Conservation (phyloP, 2,888 invertebrate species). For the Lasioglossum zephyrum region DNA sequence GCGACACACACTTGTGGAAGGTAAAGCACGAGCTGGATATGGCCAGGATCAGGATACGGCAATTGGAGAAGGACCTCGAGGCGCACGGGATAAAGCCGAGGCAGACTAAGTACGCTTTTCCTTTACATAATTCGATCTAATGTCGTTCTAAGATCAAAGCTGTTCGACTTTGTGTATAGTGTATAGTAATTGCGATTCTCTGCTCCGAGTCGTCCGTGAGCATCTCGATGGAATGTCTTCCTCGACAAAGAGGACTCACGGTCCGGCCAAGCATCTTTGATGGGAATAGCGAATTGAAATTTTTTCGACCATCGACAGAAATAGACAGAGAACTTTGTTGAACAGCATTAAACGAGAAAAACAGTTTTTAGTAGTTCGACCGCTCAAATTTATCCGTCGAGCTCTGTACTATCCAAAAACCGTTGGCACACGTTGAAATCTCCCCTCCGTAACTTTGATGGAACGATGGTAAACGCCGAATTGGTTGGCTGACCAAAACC, state of each 20-base stretch:
- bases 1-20: conserved; percentile 94
- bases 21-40: conserved; percentile 96
- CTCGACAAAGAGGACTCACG: not conserved
- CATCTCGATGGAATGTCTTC: conserved; percentile 14
- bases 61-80: conserved; percentile 94
- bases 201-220: conserved; percentile 9
- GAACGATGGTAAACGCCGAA: not conserved
- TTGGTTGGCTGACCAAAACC: conserved; percentile 3
- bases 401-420: not conserved
- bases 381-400: not conserved
- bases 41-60: conserved; percentile 92
- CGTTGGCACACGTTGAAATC: not conserved
- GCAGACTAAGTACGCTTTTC: conserved; percentile 84
- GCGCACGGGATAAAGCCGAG: conserved; percentile 93
- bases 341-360: not conserved
- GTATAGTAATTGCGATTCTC: conserved; percentile 38
- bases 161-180: conserved; percentile 34
- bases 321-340: not conserved
- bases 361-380: not conserved
- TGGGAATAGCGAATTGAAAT: not conserved
- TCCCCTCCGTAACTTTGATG: not conserved
- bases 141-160: conserved; percentile 24
- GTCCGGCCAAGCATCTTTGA: not conserved
- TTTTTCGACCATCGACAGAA: not conserved
- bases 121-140: conserved; percentile 23